Conservation (phyloP, 2,797 vertebrate species). For the Diplodus puntazzo region DNA sequence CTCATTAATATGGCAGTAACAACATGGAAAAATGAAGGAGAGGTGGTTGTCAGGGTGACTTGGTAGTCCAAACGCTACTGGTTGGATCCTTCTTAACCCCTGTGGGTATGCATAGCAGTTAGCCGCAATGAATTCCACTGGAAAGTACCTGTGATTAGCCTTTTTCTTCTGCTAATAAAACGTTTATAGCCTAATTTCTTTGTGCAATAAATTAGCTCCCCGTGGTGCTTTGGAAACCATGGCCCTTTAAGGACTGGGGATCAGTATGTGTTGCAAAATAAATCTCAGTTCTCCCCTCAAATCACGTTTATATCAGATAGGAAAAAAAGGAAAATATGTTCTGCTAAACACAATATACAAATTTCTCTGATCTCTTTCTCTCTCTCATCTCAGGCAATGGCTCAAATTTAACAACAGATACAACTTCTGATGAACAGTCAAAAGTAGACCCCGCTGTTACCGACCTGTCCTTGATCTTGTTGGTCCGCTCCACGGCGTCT, state of each 20-base stretch:
- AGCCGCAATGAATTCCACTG: background rate
- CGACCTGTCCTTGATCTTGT: slow-evolving; percentile 97
- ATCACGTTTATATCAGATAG: background rate
- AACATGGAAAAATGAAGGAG: slow-evolving; percentile 5
- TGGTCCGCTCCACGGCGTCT: slow-evolving; percentile 94
- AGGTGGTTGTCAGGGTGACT: background rate
- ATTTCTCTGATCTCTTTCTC: background rate
- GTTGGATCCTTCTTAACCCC: background rate
- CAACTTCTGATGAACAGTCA: background rate
- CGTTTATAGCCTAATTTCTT: background rate
- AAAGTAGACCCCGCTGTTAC: slow-evolving; percentile 15
- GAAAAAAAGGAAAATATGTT: background rate
- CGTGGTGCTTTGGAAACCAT: background rate
- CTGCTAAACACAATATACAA: background rate
- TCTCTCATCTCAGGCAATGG: background rate
- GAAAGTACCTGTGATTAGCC: slow-evolving; percentile 1
- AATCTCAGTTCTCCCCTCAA: background rate
- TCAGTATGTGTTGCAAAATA: background rate
- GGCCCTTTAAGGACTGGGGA: background rate
- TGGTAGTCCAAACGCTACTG: slow-evolving; percentile 8
- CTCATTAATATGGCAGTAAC: slow-evolving; percentile 34
- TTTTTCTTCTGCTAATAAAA: slow-evolving; percentile 9
- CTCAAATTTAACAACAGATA: background rate
- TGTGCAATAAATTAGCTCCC: background rate
- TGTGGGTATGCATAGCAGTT: background rate